phyloP scores from a whole-genome alignment of 2,888 invertebrate genomes.

The Camponotus fellah region DNA sequence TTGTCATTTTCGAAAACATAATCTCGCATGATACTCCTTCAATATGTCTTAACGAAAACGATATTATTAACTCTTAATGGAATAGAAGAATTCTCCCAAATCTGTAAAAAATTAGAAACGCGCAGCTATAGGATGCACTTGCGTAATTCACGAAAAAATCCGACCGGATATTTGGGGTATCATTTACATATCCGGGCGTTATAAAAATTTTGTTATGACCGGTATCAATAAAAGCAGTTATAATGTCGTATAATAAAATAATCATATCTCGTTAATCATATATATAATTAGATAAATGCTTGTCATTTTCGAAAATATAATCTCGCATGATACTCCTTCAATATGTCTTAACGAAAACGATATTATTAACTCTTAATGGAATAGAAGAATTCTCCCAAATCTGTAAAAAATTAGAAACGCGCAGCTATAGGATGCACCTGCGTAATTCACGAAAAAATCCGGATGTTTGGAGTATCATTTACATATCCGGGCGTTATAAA shows the following conservation, averaged over 20 bases:
- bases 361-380: not conserved
- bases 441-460: not conserved
- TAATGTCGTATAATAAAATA: not conserved
- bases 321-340: too few relatives aligned
- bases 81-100: not conserved
- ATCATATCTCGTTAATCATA: not conserved
- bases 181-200: not conserved
- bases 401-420: not conserved
- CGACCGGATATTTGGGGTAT: too few relatives aligned
- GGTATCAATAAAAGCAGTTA: slow-evolving; percentile 16
- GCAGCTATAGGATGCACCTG: not conserved
- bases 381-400: not conserved
- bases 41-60: not conserved
- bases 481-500: not conserved
- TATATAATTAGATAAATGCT: not conserved
- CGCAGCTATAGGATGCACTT: not conserved
- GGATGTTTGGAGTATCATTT: too few relatives aligned
- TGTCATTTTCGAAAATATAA: slow-evolving; percentile 14
- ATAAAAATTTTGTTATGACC: slow-evolving; percentile 1
- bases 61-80: not conserved
- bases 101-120: not conserved
- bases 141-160: not conserved
- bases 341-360: not conserved
- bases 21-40: not conserved
- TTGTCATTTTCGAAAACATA: slow-evolving; percentile 5